phyloP scores from a whole-genome alignment of 2,888 invertebrate species.

The Parelbella ahira region DNA sequence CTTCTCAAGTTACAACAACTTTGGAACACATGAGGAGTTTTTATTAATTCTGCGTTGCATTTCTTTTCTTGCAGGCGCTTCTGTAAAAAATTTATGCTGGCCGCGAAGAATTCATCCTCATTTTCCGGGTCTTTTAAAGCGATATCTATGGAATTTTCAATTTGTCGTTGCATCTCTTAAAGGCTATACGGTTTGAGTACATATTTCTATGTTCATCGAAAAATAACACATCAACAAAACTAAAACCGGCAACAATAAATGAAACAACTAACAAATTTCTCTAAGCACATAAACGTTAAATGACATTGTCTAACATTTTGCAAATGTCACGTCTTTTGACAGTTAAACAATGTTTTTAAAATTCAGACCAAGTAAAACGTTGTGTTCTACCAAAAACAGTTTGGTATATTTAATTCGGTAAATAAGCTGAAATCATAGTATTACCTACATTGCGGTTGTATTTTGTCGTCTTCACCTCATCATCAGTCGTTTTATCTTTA shows the following conservation, averaged over 20 bases:
- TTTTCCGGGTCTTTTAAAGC: slow-evolving; percentile 39
- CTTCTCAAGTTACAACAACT: slow-evolving; percentile 44
- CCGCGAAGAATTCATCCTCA: slow-evolving; percentile 56
- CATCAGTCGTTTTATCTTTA: too few species aligned
- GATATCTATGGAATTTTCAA: slow-evolving; percentile 26
- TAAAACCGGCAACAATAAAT: slow-evolving; percentile 2
- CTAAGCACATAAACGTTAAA: slow-evolving; percentile 1
- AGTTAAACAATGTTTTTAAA: too few species aligned
- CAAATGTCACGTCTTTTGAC: too few species aligned
- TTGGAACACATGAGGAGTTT: slow-evolving; percentile 38
- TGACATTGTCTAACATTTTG: too few species aligned
- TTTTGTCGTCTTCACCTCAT: too few species aligned
- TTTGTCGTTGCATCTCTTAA: slow-evolving; percentile 37
- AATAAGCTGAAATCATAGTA: too few species aligned
- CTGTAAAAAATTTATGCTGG: slow-evolving; percentile 63
- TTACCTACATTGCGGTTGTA: too few species aligned
- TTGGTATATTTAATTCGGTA: too few species aligned
- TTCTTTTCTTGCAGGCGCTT: slow-evolving; percentile 56
- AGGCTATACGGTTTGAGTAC: slow-evolving; percentile 21
- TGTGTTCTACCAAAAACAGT: too few species aligned
- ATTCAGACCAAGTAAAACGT: too few species aligned
- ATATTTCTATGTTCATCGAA: slow-evolving; percentile 25
- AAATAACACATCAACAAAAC: too few species aligned
- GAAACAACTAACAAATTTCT: slow-evolving; percentile 12
- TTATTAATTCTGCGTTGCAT: slow-evolving; percentile 25